Conservation (phyloP, 2,797 vertebrate species). For the Chelmon rostratus region DNA sequence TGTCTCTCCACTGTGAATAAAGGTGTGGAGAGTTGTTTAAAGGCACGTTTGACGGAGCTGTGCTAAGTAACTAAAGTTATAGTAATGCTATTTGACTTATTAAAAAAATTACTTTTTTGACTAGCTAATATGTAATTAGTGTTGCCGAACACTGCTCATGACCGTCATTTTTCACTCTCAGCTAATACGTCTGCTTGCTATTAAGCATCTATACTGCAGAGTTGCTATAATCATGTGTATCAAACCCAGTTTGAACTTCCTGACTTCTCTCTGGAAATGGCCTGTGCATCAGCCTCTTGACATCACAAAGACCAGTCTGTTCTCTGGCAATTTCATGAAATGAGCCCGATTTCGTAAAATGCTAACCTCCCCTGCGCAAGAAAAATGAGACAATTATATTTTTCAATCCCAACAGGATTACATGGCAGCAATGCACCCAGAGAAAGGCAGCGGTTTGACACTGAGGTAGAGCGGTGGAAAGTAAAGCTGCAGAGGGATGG, state of each 20-base stretch:
- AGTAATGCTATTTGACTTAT: neutral
- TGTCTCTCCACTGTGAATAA: neutral
- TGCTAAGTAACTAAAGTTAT: neutral
- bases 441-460: conserved; percentile 28
- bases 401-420: conserved; percentile 6
- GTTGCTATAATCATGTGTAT: neutral
- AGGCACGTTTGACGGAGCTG: neutral
- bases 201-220: neutral
- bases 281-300: conserved; percentile 6
- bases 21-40: conserved; percentile 8
- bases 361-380: conserved; percentile 2
- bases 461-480: neutral
- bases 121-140: neutral
- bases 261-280: conserved; percentile 4
- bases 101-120: neutral
- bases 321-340: conserved; percentile 43
- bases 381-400: conserved; percentile 35
- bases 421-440: neutral
- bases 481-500: conserved; percentile 19
- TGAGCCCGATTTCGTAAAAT: conserved; percentile 39
- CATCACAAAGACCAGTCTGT: conserved; percentile 25
- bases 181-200: conserved; percentile 1
- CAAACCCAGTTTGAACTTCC: neutral
- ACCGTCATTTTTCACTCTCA: neutral
- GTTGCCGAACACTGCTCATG: neutral